Evolutionary conservation across 2,888 invertebrate genomes (phyloP), one percentile per base, ranked within the genome.

Genomic region (Poecilus cupreus): DNA sequence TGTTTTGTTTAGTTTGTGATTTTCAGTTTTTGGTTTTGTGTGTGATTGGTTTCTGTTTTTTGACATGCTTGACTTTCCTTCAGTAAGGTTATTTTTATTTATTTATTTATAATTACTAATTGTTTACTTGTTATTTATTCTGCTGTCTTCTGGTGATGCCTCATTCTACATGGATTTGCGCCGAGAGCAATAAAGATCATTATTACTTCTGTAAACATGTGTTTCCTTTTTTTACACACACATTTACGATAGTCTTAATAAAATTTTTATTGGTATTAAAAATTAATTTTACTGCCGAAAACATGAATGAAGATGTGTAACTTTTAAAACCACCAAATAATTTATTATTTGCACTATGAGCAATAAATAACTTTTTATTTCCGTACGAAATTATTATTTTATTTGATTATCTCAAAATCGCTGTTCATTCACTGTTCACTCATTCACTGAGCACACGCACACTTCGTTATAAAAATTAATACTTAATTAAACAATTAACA

Each of bases 261-360:
- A 80, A 80, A 80, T 20, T 80, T 80, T 80, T 80, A 80, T 80
- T 80, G 80, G 80, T 72, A 80, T 80, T 80, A 80, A 80, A 80
- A 80, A 80, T 80, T 80, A 80, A 80, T 80, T 80, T 80, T 80
- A 80, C 80, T 72, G 57, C 80, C 72, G 80, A 80, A 80, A 80
- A 80, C 80, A 80, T 80, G 80, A 80, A 80, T 80, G 80, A 80
- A 80, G 80, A 80, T 80, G 80, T 80, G 51, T 80, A 80, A 72
- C 80, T 80, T 68, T 80, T 72, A 70, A 80, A 32, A 80, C 54
- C 80, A 32, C 72, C 72, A 80, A 80, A 80, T 80, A 80, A 80
- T 72, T 80, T 80, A 80, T 80, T 80, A 80, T 80, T 80, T 80
- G 80, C 80, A 80, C 80, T 70, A 68, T 37, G 49, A 64, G 49